These are phyloP conservation scores for Sebastes diaconus DNA, from an alignment of 2,797 vertebrate species.

Conservation along the genomic window DNA sequence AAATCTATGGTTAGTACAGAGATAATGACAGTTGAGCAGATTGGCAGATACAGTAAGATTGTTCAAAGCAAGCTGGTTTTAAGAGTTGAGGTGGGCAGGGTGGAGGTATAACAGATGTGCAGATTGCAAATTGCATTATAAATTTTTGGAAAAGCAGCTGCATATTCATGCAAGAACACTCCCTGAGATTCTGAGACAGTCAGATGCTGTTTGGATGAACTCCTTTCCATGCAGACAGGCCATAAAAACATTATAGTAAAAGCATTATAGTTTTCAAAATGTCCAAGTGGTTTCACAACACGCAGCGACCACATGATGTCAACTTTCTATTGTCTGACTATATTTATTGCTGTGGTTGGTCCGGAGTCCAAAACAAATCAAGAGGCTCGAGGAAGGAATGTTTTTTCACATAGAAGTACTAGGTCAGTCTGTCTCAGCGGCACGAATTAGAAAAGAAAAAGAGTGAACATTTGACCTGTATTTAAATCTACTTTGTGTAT, in stretches of 20 bases:
- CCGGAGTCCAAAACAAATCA: neutral
- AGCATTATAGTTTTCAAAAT: neutral
- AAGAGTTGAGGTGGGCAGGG: neutral
- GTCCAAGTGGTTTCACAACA: neutral
- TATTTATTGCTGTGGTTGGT: slow-evolving; percentile 10
- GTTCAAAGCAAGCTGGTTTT: too few species aligned
- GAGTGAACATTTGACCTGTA: neutral
- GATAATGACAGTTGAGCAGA: too few species aligned
- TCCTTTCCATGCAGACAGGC: neutral
- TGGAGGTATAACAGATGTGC: neutral
- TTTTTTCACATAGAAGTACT: neutral
- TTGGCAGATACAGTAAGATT: too few species aligned
- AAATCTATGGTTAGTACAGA: too few species aligned
- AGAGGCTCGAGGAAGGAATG: neutral
- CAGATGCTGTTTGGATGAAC: neutral
- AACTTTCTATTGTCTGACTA: slow-evolving; percentile 30
- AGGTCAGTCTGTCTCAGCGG: neutral
- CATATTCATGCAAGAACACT: neutral
- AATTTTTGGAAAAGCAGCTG: neutral
- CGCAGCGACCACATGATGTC: slow-evolving; percentile 24
- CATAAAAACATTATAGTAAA: neutral
- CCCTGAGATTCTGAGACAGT: neutral
- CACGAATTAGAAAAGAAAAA: neutral
- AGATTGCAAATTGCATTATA: neutral
- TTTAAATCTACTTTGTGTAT: neutral